These are phyloP conservation scores for Aphaenogaster floridana DNA, from an alignment of 1,140 invertebrate species.

Conservation along the genomic window DNA sequence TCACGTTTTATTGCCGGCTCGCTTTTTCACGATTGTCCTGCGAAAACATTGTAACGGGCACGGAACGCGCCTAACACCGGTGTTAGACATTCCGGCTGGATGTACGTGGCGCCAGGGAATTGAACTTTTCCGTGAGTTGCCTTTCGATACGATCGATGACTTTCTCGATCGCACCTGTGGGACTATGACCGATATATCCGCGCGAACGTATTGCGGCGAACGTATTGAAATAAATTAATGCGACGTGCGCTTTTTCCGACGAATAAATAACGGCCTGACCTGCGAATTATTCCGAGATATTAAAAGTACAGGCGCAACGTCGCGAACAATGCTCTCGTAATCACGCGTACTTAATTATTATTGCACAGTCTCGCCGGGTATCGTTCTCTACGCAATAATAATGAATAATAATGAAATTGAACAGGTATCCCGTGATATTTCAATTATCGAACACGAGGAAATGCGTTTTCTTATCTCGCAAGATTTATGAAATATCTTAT, in stretches of 20 bases:
- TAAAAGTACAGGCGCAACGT: neutral
- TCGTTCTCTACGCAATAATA: neutral
- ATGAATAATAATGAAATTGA: neutral
- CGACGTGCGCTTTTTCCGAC: slow-evolving; percentile 41
- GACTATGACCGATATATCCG: slow-evolving; percentile 40
- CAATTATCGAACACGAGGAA: slow-evolving; percentile 10
- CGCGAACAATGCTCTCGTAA: slow-evolving; percentile 40
- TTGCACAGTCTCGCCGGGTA: no score
- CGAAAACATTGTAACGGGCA: slow-evolving; percentile 40
- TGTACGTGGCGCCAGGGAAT: slow-evolving; percentile 69
- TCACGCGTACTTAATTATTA: slow-evolving; percentile 34
- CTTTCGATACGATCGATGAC: slow-evolving; percentile 72
- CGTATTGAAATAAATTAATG: slow-evolving; percentile 64
- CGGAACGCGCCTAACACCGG: slow-evolving; percentile 10
- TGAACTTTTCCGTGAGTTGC: slow-evolving; percentile 74
- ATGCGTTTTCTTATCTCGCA: neutral
- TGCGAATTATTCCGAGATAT: slow-evolving; percentile 59
- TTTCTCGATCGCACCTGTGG: slow-evolving; percentile 75
- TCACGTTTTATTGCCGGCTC: neutral
- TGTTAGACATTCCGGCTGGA: neutral
- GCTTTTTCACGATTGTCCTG: neutral
- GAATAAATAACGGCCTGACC: slow-evolving; percentile 56
- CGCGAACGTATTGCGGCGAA: slow-evolving; percentile 40
- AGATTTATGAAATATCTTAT: neutral
- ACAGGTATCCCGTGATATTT: slow-evolving; percentile 14